These are phyloP conservation scores for Magallana ariakensis DNA, from an alignment of 1,140 invertebrate genomes.

Conservation along the genomic window DNA sequence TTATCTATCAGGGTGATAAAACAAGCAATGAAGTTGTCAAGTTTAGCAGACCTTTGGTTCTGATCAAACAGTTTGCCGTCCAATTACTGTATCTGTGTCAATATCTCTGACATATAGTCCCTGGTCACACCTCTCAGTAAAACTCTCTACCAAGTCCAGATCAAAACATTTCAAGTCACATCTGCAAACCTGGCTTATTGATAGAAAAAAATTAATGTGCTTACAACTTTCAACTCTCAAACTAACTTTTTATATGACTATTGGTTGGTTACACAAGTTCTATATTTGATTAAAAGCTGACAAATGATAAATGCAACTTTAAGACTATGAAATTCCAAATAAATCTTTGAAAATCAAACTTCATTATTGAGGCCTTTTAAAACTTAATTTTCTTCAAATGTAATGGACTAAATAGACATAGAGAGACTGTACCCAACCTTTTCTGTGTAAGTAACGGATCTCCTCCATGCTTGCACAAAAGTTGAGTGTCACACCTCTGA, in stretches of 20 bases:
- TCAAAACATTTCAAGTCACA: background rate
- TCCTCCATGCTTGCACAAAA: background rate
- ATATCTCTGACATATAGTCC: background rate
- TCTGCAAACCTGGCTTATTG: background rate
- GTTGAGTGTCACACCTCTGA: background rate
- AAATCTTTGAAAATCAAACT: too few relatives aligned
- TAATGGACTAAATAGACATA: too few relatives aligned
- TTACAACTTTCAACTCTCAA: too few relatives aligned
- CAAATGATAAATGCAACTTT: too few relatives aligned
- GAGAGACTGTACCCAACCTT: background rate
- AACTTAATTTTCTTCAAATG: too few relatives aligned
- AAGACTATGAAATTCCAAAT: too few relatives aligned
- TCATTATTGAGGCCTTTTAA: too few relatives aligned
- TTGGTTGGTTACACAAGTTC: too few relatives aligned
- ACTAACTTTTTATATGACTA: too few relatives aligned
- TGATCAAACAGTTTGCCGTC: background rate
- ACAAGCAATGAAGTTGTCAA: constrained; percentile 24
- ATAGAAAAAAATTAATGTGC: too few relatives aligned
- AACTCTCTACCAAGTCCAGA: background rate
- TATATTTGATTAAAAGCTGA: too few relatives aligned
- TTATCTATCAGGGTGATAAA: constrained; percentile 21
- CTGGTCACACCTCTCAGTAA: background rate
- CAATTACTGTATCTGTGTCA: constrained; percentile 12
- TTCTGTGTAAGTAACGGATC: background rate
- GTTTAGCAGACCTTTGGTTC: background rate